Percentiles rank a stretch among this genome's conserved stretches.
phyloP scores from a whole-genome alignment of 2,113 vertebrate genomes.

The Asarcornis scutulata region DNA sequence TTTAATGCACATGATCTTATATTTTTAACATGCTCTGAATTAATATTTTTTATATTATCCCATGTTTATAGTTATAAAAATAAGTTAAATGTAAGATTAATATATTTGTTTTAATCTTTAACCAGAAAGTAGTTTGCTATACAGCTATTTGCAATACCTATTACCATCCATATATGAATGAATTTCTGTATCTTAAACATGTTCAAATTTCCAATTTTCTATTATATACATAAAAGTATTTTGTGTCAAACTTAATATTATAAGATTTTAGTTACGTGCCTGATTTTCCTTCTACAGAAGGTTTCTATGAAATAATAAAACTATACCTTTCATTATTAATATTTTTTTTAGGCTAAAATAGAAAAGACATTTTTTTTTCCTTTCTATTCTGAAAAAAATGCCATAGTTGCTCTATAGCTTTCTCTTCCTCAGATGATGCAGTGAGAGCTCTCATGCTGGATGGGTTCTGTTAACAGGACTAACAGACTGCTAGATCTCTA shows the following conservation, averaged over 20 bases:
- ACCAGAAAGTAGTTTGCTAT: not conserved
- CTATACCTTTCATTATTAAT: not conserved
- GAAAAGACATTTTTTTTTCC: not conserved
- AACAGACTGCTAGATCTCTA: not conserved
- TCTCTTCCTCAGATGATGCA: not conserved
- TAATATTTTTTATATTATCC: not conserved
- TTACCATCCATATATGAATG: not conserved
- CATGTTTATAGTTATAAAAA: not conserved
- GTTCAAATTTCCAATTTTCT: not conserved
- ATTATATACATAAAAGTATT: not conserved
- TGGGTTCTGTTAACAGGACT: no score
- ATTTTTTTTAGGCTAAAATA: not conserved
- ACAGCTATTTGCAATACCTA: not conserved
- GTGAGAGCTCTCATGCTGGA: not conserved
- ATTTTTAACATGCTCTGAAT: not conserved
- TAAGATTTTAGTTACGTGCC: not conserved
- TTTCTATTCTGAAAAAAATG: not conserved
- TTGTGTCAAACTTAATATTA: not conserved
- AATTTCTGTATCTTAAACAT: not conserved
- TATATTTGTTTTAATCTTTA: not conserved
- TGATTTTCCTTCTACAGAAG: not conserved
- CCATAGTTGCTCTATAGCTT: not conserved
- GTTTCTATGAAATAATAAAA: not conserved
- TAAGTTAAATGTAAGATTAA: not conserved
- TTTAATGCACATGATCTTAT: not conserved